Base-by-base conservation (phyloP, 2,888 invertebrate genomes). In the Oasisia sp. region DNA sequence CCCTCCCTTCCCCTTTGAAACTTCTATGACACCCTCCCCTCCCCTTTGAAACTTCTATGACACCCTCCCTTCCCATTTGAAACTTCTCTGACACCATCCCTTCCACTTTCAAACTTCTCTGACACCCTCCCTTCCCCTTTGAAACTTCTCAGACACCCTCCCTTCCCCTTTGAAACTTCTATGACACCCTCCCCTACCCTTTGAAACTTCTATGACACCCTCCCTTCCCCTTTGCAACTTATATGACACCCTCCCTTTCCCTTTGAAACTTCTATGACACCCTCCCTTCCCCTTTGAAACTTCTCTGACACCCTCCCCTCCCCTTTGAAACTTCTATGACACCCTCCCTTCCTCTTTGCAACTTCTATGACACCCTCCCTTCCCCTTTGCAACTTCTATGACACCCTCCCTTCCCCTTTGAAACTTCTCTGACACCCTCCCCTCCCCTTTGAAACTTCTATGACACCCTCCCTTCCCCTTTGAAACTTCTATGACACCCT, bases 171-270 rank as follows among this genome's bases (percentile, higher is more conserved):
- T 11, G 94, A 91, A 14, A 94, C 92, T 27, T 19, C 45, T 45
- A 45, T 45, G 11, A 11, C 45, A 45, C 3, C 38, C 74, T 0
- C 94, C 94, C 9, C 94, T 92, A 92, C 92, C 92, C 93, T 95
- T 95, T 11, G 94, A 91, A 14, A 94, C 93, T 27, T 19, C 45
- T 45, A 1, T 45, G 11, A 11, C 45, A 45, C 1, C 32, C 74
- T 2, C 94, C 94, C 9, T 94, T 92, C 92, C 92, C 92, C 93
- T 95, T 95, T 11, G 94, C 91, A 11, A 94, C 93, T 27, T 19
- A 7, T 45, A 1, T 45, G 11, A 11, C 45, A 45, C 1, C 38
- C 74, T 0, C 94, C 94, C 9, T 94, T 92, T 92, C 92, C 92
- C 93, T 95, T 95, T 11, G 94, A 91, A 14, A 94, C 93, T 14